Evolutionary conservation across 2,113 vertebrate genomes (phyloP).

Genomic region (Apodemus sylvaticus): DNA sequence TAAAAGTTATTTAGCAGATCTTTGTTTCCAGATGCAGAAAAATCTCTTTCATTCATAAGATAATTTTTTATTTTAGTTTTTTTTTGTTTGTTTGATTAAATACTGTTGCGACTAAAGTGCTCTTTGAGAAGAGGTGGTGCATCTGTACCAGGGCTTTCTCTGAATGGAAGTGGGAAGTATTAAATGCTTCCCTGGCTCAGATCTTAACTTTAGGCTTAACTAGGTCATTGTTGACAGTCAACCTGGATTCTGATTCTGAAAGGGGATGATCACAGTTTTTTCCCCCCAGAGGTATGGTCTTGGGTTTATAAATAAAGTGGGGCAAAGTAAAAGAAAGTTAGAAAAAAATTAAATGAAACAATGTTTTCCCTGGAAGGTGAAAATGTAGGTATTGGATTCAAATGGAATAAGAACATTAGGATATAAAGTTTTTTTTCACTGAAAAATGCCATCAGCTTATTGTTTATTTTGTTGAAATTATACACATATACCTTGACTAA

Average conservation of each 20-base stretch:
- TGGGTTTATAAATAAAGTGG: not conserved
- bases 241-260: slow-evolving; percentile 35
- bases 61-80: not conserved
- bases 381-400: slow-evolving; percentile 7
- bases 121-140: slow-evolving; percentile 33
- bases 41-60: not conserved
- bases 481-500: not conserved
- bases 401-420: not conserved
- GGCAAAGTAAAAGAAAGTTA: not conserved
- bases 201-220: slow-evolving; percentile 63
- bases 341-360: not conserved
- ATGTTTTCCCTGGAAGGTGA: not conserved
- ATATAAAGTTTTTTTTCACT: not conserved
- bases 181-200: not conserved
- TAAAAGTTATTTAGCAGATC: not conserved
- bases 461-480: not conserved
- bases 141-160: not conserved
- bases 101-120: slow-evolving; percentile 5
- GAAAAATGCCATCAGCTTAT: not conserved
- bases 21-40: not conserved
- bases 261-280: not conserved
- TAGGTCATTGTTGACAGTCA: not conserved
- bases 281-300: not conserved
- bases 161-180: not conserved
- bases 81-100: slow-evolving; percentile 20